Conservation (phyloP, 2,797 vertebrate genomes). For the Gorsachius magnificus region DNA sequence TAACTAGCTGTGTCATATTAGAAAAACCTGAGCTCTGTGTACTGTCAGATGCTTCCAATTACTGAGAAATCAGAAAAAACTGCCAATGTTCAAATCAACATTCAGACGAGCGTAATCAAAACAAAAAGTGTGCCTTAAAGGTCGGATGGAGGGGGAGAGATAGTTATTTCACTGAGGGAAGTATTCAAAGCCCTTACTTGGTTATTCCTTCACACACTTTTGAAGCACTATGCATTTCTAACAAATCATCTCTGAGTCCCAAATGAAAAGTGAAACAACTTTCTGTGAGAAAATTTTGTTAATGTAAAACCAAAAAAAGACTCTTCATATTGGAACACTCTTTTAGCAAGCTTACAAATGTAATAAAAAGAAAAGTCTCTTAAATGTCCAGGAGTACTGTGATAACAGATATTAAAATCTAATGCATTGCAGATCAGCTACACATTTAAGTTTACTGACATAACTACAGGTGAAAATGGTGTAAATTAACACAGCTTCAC, state of each 20-base stretch:
- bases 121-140: not conserved
- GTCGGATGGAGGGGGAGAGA: not conserved
- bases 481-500: not conserved
- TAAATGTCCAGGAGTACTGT: no score
- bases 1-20: not conserved
- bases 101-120: not conserved
- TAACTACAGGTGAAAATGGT: not conserved
- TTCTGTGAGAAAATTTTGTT: not conserved
- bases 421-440: not conserved
- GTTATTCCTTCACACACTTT: not conserved
- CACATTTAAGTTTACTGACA: not conserved
- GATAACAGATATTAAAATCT: not conserved
- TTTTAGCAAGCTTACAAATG: not conserved
- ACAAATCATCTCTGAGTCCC: not conserved
- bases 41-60: not conserved
- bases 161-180: not conserved
- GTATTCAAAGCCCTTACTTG: not conserved
- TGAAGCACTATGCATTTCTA: not conserved
- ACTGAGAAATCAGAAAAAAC: not conserved
- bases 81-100: not conserved
- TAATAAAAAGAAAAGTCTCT: not conserved
- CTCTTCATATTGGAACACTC: not conserved
- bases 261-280: not conserved
- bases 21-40: not conserved
- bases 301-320: not conserved